Evolutionary conservation across 1,140 invertebrate genomes (phyloP).

Genomic region (Drosophila sulfurigaster): DNA sequence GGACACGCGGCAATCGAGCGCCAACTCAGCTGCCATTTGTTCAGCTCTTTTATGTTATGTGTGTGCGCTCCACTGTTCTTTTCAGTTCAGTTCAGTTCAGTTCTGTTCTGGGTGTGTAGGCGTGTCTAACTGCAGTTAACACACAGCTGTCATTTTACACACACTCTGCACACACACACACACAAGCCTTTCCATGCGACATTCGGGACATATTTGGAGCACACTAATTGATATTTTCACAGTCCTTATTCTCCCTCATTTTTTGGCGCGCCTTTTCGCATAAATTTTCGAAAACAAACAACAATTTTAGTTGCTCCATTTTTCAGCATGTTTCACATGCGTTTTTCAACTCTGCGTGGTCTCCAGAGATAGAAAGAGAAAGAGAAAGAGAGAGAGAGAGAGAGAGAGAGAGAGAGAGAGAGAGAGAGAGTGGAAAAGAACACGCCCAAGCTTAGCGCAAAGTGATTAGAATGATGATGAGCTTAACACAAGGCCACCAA

Average conservation of each 20-base stretch:
- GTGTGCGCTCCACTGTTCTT: background rate
- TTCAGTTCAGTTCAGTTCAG: slow-evolving; percentile 19
- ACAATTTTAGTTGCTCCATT: background rate
- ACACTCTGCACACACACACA: slow-evolving; percentile 19
- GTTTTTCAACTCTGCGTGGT: background rate
- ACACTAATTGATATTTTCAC: slow-evolving; percentile 74
- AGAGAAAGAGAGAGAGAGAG: no score
- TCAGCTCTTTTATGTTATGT: no score
- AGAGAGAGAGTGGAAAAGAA: background rate
- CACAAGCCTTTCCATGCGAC: slow-evolving; percentile 30
- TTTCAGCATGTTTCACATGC: background rate
- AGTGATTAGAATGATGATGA: slow-evolving; percentile 36
- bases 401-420: background rate
- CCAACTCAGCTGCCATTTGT: slow-evolving; percentile 4
- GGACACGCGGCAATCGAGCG: slow-evolving; percentile 56
- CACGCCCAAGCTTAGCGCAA: slow-evolving; percentile 26
- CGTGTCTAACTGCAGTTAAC: slow-evolving; percentile 55
- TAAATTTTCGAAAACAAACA: slow-evolving; percentile 47
- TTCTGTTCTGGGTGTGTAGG: slow-evolving; percentile 45
- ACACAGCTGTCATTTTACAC: slow-evolving; percentile 32
- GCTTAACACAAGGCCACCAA: slow-evolving; percentile 6
- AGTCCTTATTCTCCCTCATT: slow-evolving; percentile 28
- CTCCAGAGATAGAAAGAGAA: background rate
- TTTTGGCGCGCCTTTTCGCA: slow-evolving; percentile 62
- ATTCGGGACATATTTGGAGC: slow-evolving; percentile 73